A percentile compares a stretch with the other conserved stretches of the same genome.
phyloP scores from a whole-genome alignment of 2,113 vertebrate species.

The Oreocharis arfaki region DNA sequence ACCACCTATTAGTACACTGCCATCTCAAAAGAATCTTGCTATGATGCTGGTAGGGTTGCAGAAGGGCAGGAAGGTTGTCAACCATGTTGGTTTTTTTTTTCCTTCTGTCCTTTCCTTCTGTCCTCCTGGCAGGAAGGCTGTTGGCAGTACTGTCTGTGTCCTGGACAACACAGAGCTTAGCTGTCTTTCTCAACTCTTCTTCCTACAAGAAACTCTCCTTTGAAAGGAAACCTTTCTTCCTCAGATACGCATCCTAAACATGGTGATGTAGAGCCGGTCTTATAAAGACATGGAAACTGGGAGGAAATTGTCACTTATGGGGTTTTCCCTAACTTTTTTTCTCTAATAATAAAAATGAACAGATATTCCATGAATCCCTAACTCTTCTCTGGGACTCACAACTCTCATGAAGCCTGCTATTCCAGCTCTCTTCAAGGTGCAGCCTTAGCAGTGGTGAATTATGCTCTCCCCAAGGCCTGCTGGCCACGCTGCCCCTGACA shows the following conservation, averaged over 20 bases:
- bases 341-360: background rate
- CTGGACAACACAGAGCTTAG: background rate
- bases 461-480: background rate
- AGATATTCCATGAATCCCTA: background rate
- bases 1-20: background rate
- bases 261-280: background rate
- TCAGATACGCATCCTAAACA: background rate
- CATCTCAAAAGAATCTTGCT: background rate
- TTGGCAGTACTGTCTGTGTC: background rate
- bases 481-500: background rate
- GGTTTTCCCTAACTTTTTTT: fast-evolving
- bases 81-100: background rate
- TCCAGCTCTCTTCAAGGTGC: background rate
- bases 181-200: background rate
- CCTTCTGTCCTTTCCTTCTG: background rate
- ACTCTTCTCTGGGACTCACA: background rate
- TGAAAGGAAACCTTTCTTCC: background rate
- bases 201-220: background rate
- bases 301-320: background rate
- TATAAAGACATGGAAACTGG: background rate
- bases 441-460: background rate
- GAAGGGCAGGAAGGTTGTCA: background rate
- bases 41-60: background rate
- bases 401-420: background rate
- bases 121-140: background rate